Conservation (phyloP, 2,797 vertebrate species). For the Hyperoplus immaculatus region DNA sequence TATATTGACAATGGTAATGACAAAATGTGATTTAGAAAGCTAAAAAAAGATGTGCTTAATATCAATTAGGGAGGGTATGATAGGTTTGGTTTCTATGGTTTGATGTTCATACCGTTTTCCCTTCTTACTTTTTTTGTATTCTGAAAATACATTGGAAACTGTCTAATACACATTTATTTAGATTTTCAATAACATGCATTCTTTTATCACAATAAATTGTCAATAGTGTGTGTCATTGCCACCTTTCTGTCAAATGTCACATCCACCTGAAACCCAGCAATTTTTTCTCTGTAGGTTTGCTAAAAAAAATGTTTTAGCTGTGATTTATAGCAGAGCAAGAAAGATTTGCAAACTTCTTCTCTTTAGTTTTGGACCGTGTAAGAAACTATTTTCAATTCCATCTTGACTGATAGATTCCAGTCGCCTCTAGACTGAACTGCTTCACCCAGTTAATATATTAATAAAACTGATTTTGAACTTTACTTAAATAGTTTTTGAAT, state of each 20-base stretch:
- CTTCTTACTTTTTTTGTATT: neutral
- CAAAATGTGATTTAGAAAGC: neutral
- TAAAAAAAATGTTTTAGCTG: neutral
- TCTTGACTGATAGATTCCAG: neutral
- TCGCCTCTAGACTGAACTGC: neutral
- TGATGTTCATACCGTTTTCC: neutral
- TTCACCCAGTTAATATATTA: neutral
- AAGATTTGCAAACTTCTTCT: neutral
- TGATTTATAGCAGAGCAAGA: neutral
- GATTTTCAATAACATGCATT: slow-evolving; percentile 10
- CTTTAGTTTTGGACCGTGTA: neutral
- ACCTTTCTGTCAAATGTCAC: neutral
- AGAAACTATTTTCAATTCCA: neutral
- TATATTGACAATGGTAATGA: neutral
- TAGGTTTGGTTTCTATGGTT: neutral
- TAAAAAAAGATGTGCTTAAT: neutral
- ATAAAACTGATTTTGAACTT: too few relatives aligned
- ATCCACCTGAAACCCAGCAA: neutral
- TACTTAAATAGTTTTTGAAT: too few relatives aligned
- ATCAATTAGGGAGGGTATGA: neutral
- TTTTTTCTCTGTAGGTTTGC: neutral
- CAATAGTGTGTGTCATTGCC: neutral
- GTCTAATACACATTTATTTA: slow-evolving; percentile 11
- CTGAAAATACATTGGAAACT: neutral
- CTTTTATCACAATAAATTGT: neutral